Conservation (phyloP, 2,888 invertebrate genomes). For the Cheilosia grossa region DNA sequence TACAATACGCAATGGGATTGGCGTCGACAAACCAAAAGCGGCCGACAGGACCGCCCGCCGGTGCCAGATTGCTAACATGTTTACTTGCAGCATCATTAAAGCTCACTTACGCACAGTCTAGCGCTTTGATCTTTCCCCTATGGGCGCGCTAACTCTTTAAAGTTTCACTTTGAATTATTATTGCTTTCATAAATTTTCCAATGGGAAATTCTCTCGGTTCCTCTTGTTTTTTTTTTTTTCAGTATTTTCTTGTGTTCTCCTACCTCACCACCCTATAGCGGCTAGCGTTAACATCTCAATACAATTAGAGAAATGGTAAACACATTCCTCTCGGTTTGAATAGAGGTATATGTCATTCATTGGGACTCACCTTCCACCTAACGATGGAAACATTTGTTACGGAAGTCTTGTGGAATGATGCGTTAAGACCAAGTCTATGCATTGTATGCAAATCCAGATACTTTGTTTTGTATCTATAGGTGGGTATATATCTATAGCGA, state of each 20-base stretch:
- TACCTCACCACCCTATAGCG: background rate
- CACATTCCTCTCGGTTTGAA: conserved; percentile 22
- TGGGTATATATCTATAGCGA: background rate
- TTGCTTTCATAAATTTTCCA: conserved; percentile 66
- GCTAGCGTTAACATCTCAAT: conserved; percentile 31
- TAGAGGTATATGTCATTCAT: conserved; percentile 54
- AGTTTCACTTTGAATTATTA: conserved; percentile 66
- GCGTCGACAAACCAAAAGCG: conserved; percentile 57
- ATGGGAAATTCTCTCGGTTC: conserved; percentile 56
- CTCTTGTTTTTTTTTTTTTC: background rate
- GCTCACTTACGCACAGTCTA: conserved; percentile 58
- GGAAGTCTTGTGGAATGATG: conserved; percentile 58
- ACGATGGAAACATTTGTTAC: conserved; percentile 49
- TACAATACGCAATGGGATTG: background rate
- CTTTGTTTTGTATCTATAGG: background rate
- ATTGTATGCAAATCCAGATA: conserved; percentile 67
- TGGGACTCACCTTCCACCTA: conserved; percentile 33
- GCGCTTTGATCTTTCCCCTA: conserved; percentile 65
- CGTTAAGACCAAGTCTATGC: conserved; percentile 39
- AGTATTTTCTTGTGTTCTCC: conserved; percentile 5
- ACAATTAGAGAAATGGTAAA: conserved; percentile 49
- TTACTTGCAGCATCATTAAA: conserved; percentile 63
- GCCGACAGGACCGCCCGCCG: conserved; percentile 63
- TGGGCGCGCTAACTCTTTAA: conserved; percentile 61
- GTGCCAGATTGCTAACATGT: conserved; percentile 58